Evolutionary conservation across 2,888 invertebrate genomes (phyloP), one percentile per base, ranked within the genome.

Genomic region (Drosophila helvetica): DNA sequence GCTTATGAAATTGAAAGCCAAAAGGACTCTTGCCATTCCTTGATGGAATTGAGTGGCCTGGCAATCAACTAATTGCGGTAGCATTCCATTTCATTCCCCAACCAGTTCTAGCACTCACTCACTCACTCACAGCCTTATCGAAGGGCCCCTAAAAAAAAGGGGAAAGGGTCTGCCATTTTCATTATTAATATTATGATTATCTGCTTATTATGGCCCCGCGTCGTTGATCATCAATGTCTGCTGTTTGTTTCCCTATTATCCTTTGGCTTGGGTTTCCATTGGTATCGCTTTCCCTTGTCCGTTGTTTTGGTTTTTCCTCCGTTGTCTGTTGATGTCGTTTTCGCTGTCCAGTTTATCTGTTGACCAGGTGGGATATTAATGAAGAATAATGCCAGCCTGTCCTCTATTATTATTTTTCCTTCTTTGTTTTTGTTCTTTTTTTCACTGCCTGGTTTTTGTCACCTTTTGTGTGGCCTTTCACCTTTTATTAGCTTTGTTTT

Each of bases 331-430:
- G 30, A 19, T 38, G 45, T 56, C 38, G 7, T 58, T 68, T 66
- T 64, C 65, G 68, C 66, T 79, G 55, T 78, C n/a, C 38, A 7
- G 38, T 70, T 88, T 88, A 84, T 84, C 89, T 74, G 77, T 58
- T 66, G 79, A 60, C 74, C 89, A 85, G 87, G 85, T 89, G 74
- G 47, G 38, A 87, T 89, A 89, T 89, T 84, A 85, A 85, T 86
- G 81, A 84, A 87, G 79, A 84, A 77, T 81, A 87, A 75, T 74
- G 75, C 70, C 72, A 67, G 72, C 18, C 53, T 62, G 82, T 77
- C 79, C 78, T 68, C 38, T 48, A 19, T 48, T 54, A 54, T 54
- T 68, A 76, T 72, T 74, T 25, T 50, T 48, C 25, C 65, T 78
- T 76, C 76, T 61, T 57, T 66, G 56, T 64, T 46, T 51, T 19